A percentile compares a stretch with the other conserved stretches of the same genome.
Conservation (phyloP, 2,113 vertebrate species). For the Grantiella picta region DNA sequence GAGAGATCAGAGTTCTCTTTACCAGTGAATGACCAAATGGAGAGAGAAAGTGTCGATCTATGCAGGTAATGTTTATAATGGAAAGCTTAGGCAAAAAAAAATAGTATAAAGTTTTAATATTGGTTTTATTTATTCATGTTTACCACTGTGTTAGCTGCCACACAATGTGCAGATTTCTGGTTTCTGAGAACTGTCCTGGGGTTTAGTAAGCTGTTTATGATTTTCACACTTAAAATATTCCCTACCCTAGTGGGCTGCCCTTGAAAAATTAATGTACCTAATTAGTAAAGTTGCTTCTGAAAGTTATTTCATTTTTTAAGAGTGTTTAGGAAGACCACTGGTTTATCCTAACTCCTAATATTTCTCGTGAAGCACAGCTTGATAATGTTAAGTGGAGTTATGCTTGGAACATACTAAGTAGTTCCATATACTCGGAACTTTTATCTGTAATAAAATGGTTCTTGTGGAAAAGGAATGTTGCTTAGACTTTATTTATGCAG, state of each 20-base stretch:
- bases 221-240: not conserved
- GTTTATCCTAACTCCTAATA: not conserved
- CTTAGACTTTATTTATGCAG: not conserved
- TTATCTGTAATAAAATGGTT: not conserved
- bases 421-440: not conserved
- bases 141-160: not conserved
- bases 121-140: not conserved
- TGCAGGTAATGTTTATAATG: slow-evolving; percentile 58
- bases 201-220: not conserved
- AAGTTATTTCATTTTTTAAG: not conserved
- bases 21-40: not conserved
- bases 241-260: not conserved
- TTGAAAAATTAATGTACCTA: not conserved
- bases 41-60: not conserved
- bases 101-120: not conserved
- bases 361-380: not conserved
- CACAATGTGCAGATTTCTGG: not conserved
- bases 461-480: not conserved
- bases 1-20: not conserved
- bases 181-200: not conserved
- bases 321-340: not conserved
- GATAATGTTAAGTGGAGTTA: not conserved
- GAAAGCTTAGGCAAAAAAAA: not conserved
- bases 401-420: too few species aligned
- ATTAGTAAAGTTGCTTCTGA: not conserved